Evolutionary conservation across 2,888 invertebrate genomes (phyloP).

Genomic region (Cheilosia grossa): DNA sequence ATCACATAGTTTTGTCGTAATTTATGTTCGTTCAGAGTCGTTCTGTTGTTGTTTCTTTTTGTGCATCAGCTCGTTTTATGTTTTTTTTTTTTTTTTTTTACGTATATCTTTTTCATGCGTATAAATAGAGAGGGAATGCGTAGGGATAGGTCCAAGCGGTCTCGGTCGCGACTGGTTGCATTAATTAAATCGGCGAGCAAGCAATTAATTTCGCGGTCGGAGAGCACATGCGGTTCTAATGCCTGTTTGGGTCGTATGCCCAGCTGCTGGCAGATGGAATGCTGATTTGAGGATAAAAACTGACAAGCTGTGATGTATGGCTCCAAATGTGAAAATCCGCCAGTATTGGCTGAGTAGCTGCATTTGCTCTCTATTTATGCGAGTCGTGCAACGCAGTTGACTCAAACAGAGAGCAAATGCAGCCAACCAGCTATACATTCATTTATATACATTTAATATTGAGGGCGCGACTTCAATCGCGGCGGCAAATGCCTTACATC

Average conservation of each 20-base stretch:
- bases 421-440: too few relatives aligned
- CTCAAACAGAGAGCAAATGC: too few relatives aligned
- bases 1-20: constrained; percentile 45
- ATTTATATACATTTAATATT: too few relatives aligned
- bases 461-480: too few relatives aligned
- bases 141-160: constrained; percentile 41
- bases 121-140: neutral
- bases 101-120: too few relatives aligned
- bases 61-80: neutral
- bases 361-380: too few relatives aligned
- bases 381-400: neutral
- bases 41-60: constrained; percentile 9
- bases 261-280: constrained; percentile 19
- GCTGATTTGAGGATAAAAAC: neutral
- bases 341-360: too few relatives aligned
- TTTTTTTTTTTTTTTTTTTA: too few relatives aligned
- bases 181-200: constrained; percentile 42
- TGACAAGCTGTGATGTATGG: neutral
- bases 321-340: too few relatives aligned
- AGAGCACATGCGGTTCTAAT: too few relatives aligned
- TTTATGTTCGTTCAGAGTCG: constrained; percentile 35
- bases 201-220: constrained; percentile 35
- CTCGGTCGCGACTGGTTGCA: constrained; percentile 32
- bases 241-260: too few relatives aligned
- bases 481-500: too few relatives aligned